Base-by-base conservation (phyloP, 2,888 invertebrate genomes). In the Rugalucina vietnamica region DNA sequence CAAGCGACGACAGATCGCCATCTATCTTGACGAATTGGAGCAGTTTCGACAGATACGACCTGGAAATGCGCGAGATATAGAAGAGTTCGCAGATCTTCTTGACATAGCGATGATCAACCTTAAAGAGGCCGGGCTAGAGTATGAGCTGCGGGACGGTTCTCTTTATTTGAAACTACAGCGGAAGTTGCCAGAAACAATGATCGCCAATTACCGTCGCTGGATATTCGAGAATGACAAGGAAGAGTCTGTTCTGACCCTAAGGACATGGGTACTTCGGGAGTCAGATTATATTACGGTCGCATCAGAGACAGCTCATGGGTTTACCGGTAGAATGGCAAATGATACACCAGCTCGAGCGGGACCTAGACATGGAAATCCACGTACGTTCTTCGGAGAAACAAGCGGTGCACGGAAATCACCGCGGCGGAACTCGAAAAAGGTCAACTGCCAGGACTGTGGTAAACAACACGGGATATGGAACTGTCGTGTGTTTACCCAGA, bases 141-240 rank as follows among this genome's bases (percentile, higher is more conserved):
- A 69, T 14, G 76, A 76, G n/a, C 36, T 76, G 36, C 1, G 49
- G 4, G 36, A 24, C 60, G 71, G 76, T 4, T 43, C 36, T 39
- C n/a, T 81, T 50, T 76, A 81, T 49, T 4, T 21, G 1, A 43
- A 71, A 39, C 43, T 76, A 32, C 36, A 49, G 36, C 76, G 69
- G 27, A 82, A 79, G 24, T 29, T 82, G 32, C 74, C 82, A 27
- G 79, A 82, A 43, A 49, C 71, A 36, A 82, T 82, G 82, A 29
- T 79, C n/a, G n/a, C 82, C 0, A 29, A 37, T 27, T 82, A 82
- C 49, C 50, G 78, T 36, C 18, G 75, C 32, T 79, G 79, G 79
- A 34, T 82, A 29, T 79, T 24, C 71, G 79, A 75, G 57, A 79
- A 57, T 34, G 24, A 70, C n/a, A 75, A 75, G 57, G 43, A 34